Conservation (phyloP, 2,888 invertebrate species). For the Sepiola atlantica region DNA sequence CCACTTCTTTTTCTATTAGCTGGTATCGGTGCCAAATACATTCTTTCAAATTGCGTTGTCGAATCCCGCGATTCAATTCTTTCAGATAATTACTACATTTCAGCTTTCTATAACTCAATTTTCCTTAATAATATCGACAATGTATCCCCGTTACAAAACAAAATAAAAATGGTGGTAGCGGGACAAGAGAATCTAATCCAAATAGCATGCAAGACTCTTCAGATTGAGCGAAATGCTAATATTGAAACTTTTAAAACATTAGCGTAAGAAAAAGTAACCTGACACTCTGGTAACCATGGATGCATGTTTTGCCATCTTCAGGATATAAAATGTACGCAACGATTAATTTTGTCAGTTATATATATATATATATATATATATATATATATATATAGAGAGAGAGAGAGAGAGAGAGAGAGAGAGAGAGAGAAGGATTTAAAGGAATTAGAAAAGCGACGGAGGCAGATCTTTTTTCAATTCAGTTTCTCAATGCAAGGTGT, state of each 20-base stretch:
- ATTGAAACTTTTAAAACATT: not conserved
- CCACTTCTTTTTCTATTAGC: not conserved
- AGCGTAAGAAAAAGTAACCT: not conserved
- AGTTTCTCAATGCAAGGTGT: too few relatives aligned
- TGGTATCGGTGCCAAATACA: not conserved
- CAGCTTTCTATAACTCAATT: not conserved
- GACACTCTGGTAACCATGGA: not conserved
- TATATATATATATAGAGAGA: not conserved
- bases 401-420: not conserved
- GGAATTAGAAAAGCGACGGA: too few relatives aligned
- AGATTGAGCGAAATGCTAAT: not conserved
- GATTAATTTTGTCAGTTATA: too few relatives aligned
- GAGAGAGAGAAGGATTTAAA: not conserved
- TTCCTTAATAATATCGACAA: not conserved
- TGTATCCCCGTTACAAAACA: not conserved
- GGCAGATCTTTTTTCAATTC: too few relatives aligned
- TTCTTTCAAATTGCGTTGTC: conserved; percentile 8
- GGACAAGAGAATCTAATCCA: not conserved
- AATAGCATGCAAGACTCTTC: not conserved
- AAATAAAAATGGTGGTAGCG: not conserved
- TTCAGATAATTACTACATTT: not conserved
- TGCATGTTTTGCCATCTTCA: not conserved
- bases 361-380: too few relatives aligned
- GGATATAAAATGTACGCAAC: too few relatives aligned
- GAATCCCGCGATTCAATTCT: not conserved